These are phyloP conservation scores for Dorcus hopei DNA, from an alignment of 2,888 invertebrate genomes.

Conservation along the genomic window DNA sequence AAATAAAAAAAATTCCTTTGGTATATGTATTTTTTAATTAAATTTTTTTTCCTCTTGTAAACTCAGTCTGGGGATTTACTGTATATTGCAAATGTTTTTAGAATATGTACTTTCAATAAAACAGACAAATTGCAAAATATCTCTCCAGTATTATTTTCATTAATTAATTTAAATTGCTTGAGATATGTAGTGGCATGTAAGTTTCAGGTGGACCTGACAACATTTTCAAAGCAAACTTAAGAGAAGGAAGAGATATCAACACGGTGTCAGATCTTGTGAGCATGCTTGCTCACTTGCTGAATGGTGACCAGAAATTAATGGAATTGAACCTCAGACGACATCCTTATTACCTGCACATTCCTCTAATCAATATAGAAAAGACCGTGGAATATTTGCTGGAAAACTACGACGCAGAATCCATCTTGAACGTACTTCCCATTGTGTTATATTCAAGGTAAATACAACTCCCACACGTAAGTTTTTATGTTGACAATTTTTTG, in stretches of 20 bases:
- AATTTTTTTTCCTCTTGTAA: no score
- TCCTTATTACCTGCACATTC: conserved; percentile 63
- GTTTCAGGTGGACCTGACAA: no score
- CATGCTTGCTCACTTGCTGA: conserved; percentile 47
- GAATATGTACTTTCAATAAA: no score
- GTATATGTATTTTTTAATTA: no score
- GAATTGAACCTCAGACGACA: conserved; percentile 54
- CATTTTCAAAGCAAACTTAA: conserved; percentile 48
- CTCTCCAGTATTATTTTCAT: no score
- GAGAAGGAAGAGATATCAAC: conserved; percentile 57
- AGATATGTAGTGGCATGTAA: no score
- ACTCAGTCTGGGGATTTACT: no score
- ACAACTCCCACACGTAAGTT: background rate
- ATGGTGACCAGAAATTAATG: conserved; percentile 35
- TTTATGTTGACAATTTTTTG: conserved; percentile 19
- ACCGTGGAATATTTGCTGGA: conserved; percentile 56
- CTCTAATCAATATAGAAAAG: conserved; percentile 57
- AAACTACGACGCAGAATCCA: conserved; percentile 53
- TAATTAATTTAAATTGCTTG: no score
- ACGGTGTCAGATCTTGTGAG: conserved; percentile 48
- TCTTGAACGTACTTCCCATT: conserved; percentile 61
- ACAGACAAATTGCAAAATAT: no score
- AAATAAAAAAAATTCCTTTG: no score
- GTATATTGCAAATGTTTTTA: no score
- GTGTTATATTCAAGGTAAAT: conserved; percentile 68